Base-by-base conservation (phyloP, 2,113 vertebrate species). In the Xenus cinereus region DNA sequence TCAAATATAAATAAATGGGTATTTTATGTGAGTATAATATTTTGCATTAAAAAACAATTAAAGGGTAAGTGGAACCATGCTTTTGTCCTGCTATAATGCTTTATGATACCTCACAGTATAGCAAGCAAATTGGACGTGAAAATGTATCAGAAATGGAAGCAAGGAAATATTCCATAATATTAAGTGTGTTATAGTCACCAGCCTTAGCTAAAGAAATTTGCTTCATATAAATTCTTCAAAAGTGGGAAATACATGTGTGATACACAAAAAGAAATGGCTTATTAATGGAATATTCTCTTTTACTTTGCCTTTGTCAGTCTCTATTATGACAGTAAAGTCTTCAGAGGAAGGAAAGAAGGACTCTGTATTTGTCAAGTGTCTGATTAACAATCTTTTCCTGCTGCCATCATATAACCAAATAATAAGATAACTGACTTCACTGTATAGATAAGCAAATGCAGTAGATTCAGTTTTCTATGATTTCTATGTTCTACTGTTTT, bases 41-140 rank as follows among this genome's bases (percentile, higher is more conserved):
- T 96, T 92, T 84, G n/a, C 48, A 96, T 74, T 78, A 59, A 72
- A 82, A 91, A 73, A 59, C 67, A 90, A 94, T 78, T 60, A 84
- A 53, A 78, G 30, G 43, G 13, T 85, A 86, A 91, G 37, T 71
- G 74, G 46, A 84, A 85, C 37, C 50, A 92, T 15, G 6, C 10
- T 87, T 94, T 71, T 87, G 10, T 87, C 60, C 66, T 87, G 12
- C 51, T 87, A 43, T 33, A 87, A 56, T 60, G 27, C 24, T 46
- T 87, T 84, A 30, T 63, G 37, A 68, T 72, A 89, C 45, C 48
- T 68, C 54, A 48, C 24, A 73, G 60, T 7, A 39, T 7, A 90
- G 26, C 21, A 82, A 95, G 30, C 1, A 83, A 87, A 87, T 57
- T 5, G 1, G 8, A 90, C 53, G 33, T 33, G 39, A 92, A 90